These are phyloP conservation scores for Clavelina lepadiformis DNA, from an alignment of 23 tunicate genomes.

Conservation along the genomic window DNA sequence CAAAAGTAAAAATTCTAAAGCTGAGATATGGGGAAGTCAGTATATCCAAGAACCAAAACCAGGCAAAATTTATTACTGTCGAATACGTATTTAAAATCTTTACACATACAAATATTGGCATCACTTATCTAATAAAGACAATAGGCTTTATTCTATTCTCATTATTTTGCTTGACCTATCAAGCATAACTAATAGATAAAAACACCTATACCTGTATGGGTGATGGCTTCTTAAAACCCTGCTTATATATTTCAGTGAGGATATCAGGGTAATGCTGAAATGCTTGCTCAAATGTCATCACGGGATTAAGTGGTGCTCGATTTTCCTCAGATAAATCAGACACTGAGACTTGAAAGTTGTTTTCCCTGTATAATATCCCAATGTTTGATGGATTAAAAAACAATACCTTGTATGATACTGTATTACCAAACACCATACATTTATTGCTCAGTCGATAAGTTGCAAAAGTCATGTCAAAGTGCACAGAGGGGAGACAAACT, in stretches of 20 bases:
- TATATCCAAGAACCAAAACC: background rate
- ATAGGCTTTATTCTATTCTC: background rate
- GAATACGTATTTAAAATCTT: background rate
- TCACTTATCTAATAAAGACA: background rate
- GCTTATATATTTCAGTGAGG: constrained; percentile 51
- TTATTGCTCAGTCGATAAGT: no score
- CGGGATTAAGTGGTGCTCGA: constrained; percentile 50
- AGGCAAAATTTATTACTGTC: background rate
- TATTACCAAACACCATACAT: no score
- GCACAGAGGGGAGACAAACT: no score
- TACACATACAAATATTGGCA: background rate
- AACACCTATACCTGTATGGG: constrained; percentile 55
- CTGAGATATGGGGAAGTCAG: no score
- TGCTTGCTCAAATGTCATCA: constrained; percentile 77
- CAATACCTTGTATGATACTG: no score
- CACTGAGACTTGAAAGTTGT: constrained; percentile 48
- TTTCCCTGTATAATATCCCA: constrained; percentile 34
- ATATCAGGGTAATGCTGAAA: constrained; percentile 79
- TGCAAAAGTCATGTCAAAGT: no score
- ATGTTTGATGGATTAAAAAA: no score
- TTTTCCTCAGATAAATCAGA: constrained; percentile 37
- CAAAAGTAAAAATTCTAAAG: no score
- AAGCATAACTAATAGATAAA: background rate
- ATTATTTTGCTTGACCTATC: background rate
- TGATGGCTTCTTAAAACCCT: constrained; percentile 69